Base-by-base conservation (phyloP, 2,888 invertebrate genomes). In the Scaptomyza tumidula region DNA sequence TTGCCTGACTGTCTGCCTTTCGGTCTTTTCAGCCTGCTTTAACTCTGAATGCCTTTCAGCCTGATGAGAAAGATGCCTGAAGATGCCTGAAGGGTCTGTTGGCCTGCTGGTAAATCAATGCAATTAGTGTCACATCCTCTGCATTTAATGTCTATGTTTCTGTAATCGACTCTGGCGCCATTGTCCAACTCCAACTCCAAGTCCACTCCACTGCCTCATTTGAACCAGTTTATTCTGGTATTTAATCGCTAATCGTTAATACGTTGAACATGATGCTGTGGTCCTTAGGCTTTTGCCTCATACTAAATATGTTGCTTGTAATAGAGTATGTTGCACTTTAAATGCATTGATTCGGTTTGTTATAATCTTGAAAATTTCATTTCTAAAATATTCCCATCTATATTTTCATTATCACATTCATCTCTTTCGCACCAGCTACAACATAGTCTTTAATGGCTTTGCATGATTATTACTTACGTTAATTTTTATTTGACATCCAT, bases 121-220 rank as follows among this genome's bases (percentile, higher is more conserved):
- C 83, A 88, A 83, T 83, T 83, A 83, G 83, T 88, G 88, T 88
- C 88, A 83, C 86, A 77, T 88, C 83, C 83, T 80, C 78, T 86
- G 84, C 73, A 76, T 82, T 82, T 82, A 82, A 82, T 82, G 82
- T 82, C 88, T 86, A 85, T 87, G 88, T 82, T 86, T 71, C 27
- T 62, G 80, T 87, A 88, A 86, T 86, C 84, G 86, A 74, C 57
- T 52, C 68, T 88, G 82, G 83, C 78, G 86, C 86, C 86, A 71
- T 33, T 33, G n/a, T 37, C 31, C n/a, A 52, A 6, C 6, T n/a
- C n/a, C 33, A 33, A 7, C 6, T n/a, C n/a, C 33, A 33, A 7
- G 24, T 24, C 3, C 10, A 11, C 10, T 16, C 62, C 53, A 54
- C 44, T 27, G 14, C 24, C n/a, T 41, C 53, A 41, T 24, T 29